Percentiles rank a stretch among this genome's conserved stretches.
Evolutionary conservation across 2,113 vertebrate species (phyloP).

Genomic region (Butorides virescens): DNA sequence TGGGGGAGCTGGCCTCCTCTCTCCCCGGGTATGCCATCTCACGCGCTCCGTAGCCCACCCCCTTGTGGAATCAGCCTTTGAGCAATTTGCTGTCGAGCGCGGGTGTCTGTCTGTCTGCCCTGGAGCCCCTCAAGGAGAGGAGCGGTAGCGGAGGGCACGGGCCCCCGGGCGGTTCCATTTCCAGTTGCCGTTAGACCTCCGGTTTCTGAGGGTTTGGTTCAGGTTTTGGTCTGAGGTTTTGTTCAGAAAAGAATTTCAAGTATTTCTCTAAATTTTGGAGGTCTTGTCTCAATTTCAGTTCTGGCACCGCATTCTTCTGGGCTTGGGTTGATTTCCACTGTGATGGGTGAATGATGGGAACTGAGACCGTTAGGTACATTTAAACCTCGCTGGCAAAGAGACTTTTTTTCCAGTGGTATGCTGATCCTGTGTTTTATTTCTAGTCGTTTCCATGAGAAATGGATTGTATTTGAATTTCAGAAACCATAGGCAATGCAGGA

Average conservation of each 20-base stretch:
- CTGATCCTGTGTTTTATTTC: constrained; percentile 4
- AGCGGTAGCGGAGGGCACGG: fast-evolving
- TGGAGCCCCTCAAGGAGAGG: fast-evolving
- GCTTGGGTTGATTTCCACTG: not conserved
- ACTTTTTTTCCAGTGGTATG: not conserved
- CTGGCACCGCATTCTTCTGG: not conserved
- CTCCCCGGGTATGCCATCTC: not conserved
- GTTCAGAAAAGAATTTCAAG: not conserved
- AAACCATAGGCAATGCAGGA: constrained; percentile 10
- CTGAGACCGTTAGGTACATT: not conserved
- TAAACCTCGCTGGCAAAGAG: not conserved
- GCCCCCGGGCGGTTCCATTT: not conserved
- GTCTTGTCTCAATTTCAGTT: not conserved
- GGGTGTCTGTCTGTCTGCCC: fast-evolving
- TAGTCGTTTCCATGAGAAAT: not conserved
- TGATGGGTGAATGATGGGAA: not conserved
- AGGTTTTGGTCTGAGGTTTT: not conserved
- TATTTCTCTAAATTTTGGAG: constrained; percentile 3
- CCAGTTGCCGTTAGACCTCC: not conserved
- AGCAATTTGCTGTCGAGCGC: fast-evolving
- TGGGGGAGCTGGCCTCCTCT: not conserved
- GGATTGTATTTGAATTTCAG: constrained; percentile 16
- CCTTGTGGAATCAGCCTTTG: not conserved
- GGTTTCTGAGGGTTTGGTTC: not conserved
- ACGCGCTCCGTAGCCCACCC: fast-evolving